Evolutionary conservation across 2,113 vertebrate genomes (phyloP), one percentile per base, ranked within the genome.

Genomic region (Paralichthys olivaceus): DNA sequence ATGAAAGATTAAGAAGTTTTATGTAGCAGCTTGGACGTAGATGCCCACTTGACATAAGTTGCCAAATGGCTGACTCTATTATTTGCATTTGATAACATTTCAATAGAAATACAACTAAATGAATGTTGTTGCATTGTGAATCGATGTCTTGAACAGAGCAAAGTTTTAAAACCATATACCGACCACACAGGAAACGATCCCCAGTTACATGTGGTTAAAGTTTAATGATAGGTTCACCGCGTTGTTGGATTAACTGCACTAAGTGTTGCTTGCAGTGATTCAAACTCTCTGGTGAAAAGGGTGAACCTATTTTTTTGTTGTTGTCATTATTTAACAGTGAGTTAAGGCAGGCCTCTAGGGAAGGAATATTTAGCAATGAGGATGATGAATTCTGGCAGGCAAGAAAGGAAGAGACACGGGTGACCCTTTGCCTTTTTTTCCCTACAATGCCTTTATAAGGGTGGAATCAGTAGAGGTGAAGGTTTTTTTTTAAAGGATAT

Each of bases 351-450:
- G 49, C 26, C 71, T 84, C 22, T 17, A 14, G 51, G 55, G 60
- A 68, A n/a, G 26, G 19, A 43, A 51, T 55, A 13, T 55, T 62
- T 56, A 62, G 49, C 11, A 45, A 51, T 66, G 56, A 69, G 54
- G 51, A 56, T 60, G 62, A 76, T 86, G 63, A 75, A 68, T 77
- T 57, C 28, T 77, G 62, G 69, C 69, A 84, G 40, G 67, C 4
- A 81, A 66, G 32, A 73, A 83, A 79, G 56, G 54, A 67, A 65
- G 67, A 76, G 51, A 56, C 69, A 66, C 45, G 17, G 25, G 7
- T 60, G 40, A 75, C 70, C 25, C 28, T 4, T 26, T 55, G 49
- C 68, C 58, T 66, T 71, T 69, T 3, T 57, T 14, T 56, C 7
- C 3, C 4, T 25, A 56, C 11, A 25, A 3, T n/a, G 9, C 20